Evolutionary conservation across 2,888 invertebrate species (phyloP).

Genomic region (Hirtodrosophila trivittata): DNA sequence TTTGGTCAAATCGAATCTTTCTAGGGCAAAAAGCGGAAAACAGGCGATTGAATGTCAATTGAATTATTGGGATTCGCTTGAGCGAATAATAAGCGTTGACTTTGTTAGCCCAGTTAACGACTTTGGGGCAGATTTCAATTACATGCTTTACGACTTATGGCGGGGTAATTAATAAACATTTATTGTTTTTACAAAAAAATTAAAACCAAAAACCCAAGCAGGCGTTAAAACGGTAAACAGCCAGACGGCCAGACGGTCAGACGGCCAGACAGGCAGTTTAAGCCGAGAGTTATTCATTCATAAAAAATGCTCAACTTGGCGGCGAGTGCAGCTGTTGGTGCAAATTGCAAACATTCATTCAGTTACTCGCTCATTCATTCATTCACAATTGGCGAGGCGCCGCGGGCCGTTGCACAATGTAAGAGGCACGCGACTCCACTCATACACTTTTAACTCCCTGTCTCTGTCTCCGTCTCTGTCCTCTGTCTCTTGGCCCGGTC

Average conservation of each 20-base stretch:
- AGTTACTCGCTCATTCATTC: slow-evolving; percentile 59
- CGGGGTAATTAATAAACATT: slow-evolving; percentile 56
- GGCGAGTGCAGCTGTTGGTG: slow-evolving; percentile 53
- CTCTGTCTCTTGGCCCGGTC: slow-evolving; percentile 38
- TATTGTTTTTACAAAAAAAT: slow-evolving; percentile 57
- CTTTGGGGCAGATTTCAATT: slow-evolving; percentile 26
- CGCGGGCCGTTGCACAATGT: slow-evolving; percentile 50
- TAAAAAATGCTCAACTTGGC: slow-evolving; percentile 45
- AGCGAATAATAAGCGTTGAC: not conserved
- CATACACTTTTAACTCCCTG: not conserved
- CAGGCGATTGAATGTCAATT: slow-evolving; percentile 22
- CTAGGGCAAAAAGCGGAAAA: slow-evolving; percentile 41
- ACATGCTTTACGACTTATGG: slow-evolving; percentile 19
- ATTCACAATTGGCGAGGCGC: slow-evolving; percentile 56
- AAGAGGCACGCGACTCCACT: slow-evolving; percentile 36
- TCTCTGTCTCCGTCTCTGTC: slow-evolving; percentile 13
- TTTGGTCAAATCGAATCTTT: slow-evolving; percentile 19
- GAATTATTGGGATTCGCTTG: slow-evolving; percentile 14
- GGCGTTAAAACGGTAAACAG: slow-evolving; percentile 48
- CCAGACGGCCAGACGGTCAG: slow-evolving; percentile 32
- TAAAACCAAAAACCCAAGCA: slow-evolving; percentile 38
- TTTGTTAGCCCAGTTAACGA: slow-evolving; percentile 30
- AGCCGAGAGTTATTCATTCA: slow-evolving; percentile 67
- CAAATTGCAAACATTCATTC: slow-evolving; percentile 61
- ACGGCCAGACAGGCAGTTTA: slow-evolving; percentile 2